A percentile compares a stretch with the other conserved stretches of the same genome.
These are phyloP conservation scores for Gerris buenoi DNA, from an alignment of 1,140 invertebrate genomes.

Conservation along the genomic window DNA sequence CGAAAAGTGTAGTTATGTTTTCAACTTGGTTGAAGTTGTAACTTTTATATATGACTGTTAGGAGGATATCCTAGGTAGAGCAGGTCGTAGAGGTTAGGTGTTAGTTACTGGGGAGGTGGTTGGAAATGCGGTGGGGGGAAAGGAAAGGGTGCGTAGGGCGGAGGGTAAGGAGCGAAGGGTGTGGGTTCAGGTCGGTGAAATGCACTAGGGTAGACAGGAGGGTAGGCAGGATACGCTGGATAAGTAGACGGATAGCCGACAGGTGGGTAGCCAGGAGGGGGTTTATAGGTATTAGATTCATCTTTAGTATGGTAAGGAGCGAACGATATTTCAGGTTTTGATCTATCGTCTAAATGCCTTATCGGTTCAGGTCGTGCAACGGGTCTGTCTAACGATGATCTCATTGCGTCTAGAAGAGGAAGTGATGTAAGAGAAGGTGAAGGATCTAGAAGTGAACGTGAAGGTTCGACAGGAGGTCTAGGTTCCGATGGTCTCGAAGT, in stretches of 20 bases:
- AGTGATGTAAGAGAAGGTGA: not conserved
- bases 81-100: too few relatives aligned
- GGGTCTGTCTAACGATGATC: not conserved
- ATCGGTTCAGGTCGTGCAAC: conserved; percentile 1
- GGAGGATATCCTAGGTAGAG: too few relatives aligned
- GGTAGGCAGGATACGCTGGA: not conserved
- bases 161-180: not conserved
- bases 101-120: not conserved
- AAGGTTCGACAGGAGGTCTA: not conserved
- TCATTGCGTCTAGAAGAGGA: not conserved
- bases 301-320: not conserved
- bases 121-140: not conserved
- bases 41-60: too few relatives aligned
- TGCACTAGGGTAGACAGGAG: not conserved
- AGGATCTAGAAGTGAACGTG: not conserved
- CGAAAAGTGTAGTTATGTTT: too few relatives aligned
- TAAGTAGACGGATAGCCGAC: not conserved
- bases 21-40: too few relatives aligned
- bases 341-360: not conserved
- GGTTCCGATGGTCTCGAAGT: not conserved
- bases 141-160: not conserved
- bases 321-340: not conserved
- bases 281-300: not conserved
- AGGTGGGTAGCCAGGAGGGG: not conserved
- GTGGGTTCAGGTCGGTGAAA: not conserved